Base-by-base conservation (phyloP, 37 sponge, comb jelly and placozoan genomes). In the Trichoplax adhaerens region DNA sequence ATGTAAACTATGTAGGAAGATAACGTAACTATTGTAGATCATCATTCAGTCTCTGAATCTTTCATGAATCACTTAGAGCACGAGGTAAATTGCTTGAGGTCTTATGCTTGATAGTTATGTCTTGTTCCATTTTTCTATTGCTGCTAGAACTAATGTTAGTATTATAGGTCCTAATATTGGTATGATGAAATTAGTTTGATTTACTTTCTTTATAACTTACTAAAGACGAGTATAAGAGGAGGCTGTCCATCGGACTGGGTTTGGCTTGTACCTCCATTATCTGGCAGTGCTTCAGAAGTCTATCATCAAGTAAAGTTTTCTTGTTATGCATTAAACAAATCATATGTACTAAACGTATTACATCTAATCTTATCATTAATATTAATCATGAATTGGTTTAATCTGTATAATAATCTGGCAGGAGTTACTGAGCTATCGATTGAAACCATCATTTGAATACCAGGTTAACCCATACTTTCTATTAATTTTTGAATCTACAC, bases 181-280 rank as follows among this genome's bases (percentile, higher is more conserved):
- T 29, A 29, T 29, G 29, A 29, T 29, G 29, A 29, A 29, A 29
- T 29, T 29, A 29, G 29, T 29, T 29, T 29, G 29, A 29, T 29
- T 29, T 29, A 29, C 29, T 29, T 29, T 29, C 29, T 29, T 29
- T 29, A 29, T 29, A 29, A 29, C 29, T 29, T 29, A 29, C 29
- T 29, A 29, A 29, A 29, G 29, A 29, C 29, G 29, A 29, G 29
- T 29, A 29, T 29, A 29, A 67, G 93, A 53, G 93, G 93, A 7
- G 93, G 93, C 46, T 91, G 93, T 63, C 88, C 93, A 3, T 72
- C 83, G 50, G 93, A 91, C 79, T 91, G 93, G 93, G 88, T 91
- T 63, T 91, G 93, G 93, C 65, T 91, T 52, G 83, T 87, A 12
- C 93, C 93, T 29, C 93, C 93, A 1, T 69, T 87, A 29, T 87